Base-by-base conservation (phyloP, 2,113 vertebrate genomes). In the Labeo rohita region DNA sequence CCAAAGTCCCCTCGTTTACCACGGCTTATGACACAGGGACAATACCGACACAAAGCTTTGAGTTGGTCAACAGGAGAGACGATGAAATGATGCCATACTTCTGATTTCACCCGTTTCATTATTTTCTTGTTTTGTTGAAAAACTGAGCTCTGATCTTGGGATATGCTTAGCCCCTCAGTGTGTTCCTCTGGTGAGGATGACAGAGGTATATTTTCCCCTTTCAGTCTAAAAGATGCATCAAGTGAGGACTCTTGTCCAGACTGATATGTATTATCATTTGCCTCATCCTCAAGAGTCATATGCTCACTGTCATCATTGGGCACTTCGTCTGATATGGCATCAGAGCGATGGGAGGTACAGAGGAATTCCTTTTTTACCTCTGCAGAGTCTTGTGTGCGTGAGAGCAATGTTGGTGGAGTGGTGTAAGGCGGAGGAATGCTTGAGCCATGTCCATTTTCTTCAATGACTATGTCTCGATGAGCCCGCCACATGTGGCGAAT, bases 401-500 rank as follows among this genome's bases (percentile, higher is more conserved):
- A 95, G 90, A 98, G 89, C 54, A 97, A 91, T 2, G 97, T 97
- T 21, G 97, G 97, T 5, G 96, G 95, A 18, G 96, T 90, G 0
- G 97, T 95, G 56, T 97, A 97, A 2, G 96, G 95, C 47, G 96
- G 96, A 0, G 97, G 97, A 89, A 98, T 96, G 88, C 94, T 95
- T 16, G 95, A 91, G 84, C 96, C 96, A 49, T 96, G 95, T 80
- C 98, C 96, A 0, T 97, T 98, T 91, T 99, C 98, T 91, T 98
- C 97, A n/a, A 98, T 95, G 84, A 98, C 97, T 6, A 99, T 97
- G 84, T 98, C 96, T 86, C 97, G 97, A 93, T 99, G 98, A 1
- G 97, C 98, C 86, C 98, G 92, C 97, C 98, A 98, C 97, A 99
- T 98, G 49, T 99, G 98, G 75, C 98, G 94, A 88, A 99, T 99